Base-by-base conservation (phyloP, 2,113 vertebrate species). In the Psettodes erumei region DNA sequence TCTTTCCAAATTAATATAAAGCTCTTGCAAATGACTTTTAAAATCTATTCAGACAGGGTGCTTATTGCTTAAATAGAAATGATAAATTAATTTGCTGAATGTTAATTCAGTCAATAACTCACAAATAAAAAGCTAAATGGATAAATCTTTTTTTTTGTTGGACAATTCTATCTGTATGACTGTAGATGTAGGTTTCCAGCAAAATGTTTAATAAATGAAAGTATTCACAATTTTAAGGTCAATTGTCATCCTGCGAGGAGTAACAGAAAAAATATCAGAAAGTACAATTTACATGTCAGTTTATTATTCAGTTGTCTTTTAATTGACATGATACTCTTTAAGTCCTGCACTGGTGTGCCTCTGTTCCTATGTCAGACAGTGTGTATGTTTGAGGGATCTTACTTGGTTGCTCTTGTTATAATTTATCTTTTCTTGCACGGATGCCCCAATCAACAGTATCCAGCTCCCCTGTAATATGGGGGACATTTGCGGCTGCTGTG, bases 401-500 rank as follows among this genome's bases (percentile, higher is more conserved):
- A 68, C 76, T 79, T 23, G 71, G 58, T 82, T 67, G 66, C 72
- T 79, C 82, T 76, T 75, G 66, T 74, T 81, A 64, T 78, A 43
- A 87, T 93, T 86, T 65, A 86, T 88, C 64, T 84, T 85, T 69
- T 61, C 76, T 63, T 43, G 73, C 72, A 64, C 45, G 19, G 47
- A 72, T 77, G 68, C 62, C 77, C 59, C 76, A 82, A 35, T 86
- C 82, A 73, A 81, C 86, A 82, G 70, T 88, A 77, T 82, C 75
- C 70, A 40, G 74, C 75, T 71, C 60, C 21, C 53, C 71, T 58
- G 77, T 88, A 82, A 88, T 82, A 81, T 53, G 53, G 66, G 67
- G 47, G 81, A 87, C 88, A 88, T 91, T 86, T 86, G 86, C 73
- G 67, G 76, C 79, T 82, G 72, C 81, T 81, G 86, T 28, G 81